Evolutionary conservation across 2,888 invertebrate genomes (phyloP), one percentile per base, ranked within the genome.

Genomic region (Mycalesis mineus): DNA sequence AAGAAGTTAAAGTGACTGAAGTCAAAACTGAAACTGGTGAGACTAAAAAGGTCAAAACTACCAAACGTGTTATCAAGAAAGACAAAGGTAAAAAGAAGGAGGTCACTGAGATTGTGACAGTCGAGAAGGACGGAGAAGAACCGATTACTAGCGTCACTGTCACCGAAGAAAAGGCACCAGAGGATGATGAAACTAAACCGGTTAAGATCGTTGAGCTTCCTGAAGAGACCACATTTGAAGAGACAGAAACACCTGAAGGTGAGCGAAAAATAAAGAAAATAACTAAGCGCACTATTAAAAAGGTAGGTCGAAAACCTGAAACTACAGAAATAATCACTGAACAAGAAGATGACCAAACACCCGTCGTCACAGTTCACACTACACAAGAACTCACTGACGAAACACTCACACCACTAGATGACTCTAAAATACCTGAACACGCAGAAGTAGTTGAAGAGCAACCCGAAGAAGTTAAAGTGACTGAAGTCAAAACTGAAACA

Each of bases 401-500:
- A 28, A 57, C 55, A 14, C 9, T 49, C 1, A 13, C 65, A 62
- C 70, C 67, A 13, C 53, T 72, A 0, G 48, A 58, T 7, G 54
- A 60, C 7, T 29, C 15, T 50, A 39, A 44, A 1, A 56, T 37
- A 55, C 58, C 57, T 3, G 60, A 70, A 60, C 73, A 61, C 47
- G 73, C 71, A 45, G 55, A 74, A 55, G 72, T 83, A 0, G 36
- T 71, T 0, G 65, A 68, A 49, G 68, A 73, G 48, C 6, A 36
- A 45, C 69, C 66, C 11, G 67, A 68, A 50, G 56, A 57, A 0
- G 74, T 82, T 0, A 75, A 80, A 29, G 66, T 84, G 28, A 53
- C 48, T 17, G 82, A 86, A 67, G 79, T 84, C 7, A 72, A 74
- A 9, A 82, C 85, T 1, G 67, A 76, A 57, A 69, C 74, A 60